A percentile compares a stretch with the other conserved stretches of the same genome.
phyloP scores from a whole-genome alignment of 1,140 invertebrate genomes.

The Drosophila bocki region DNA sequence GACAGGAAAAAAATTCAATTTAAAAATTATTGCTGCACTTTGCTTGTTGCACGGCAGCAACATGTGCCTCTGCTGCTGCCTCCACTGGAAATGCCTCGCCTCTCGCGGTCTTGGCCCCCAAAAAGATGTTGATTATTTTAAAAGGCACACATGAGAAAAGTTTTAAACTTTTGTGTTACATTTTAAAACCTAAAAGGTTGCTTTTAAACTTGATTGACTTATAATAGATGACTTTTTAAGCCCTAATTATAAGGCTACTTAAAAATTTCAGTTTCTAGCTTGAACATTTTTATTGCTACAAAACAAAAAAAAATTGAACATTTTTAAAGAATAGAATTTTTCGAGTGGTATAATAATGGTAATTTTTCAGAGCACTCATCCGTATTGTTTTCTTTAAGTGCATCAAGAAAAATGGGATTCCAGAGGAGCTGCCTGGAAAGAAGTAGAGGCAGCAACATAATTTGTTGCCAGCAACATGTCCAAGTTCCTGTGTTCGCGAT shows the following conservation, averaged over 20 bases:
- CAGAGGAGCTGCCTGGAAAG: constrained; percentile 10
- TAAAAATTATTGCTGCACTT: constrained; percentile 83
- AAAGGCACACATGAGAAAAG: constrained; percentile 24
- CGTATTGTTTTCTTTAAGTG: neutral
- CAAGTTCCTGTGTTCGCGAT: constrained; percentile 24
- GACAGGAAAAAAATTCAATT: constrained; percentile 74
- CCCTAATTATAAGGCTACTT: too few relatives aligned
- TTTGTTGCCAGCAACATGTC: constrained; percentile 76
- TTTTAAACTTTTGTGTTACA: too few relatives aligned
- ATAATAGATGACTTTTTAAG: too few relatives aligned
- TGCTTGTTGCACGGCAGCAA: constrained; percentile 72
- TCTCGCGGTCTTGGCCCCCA: constrained; percentile 17
- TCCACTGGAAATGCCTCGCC: neutral
- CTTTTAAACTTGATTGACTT: too few relatives aligned
- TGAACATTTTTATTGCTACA: too few relatives aligned
- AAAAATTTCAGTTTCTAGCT: too few relatives aligned
- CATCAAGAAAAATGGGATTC: constrained; percentile 27
- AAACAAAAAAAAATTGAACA: too few relatives aligned
- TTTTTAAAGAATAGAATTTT: too few relatives aligned
- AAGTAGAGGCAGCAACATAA: constrained; percentile 59
- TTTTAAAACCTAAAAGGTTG: neutral
- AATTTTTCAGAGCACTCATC: neutral
- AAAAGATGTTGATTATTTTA: constrained; percentile 80
- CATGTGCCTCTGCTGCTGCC: constrained; percentile 51
- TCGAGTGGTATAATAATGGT: too few relatives aligned